These are phyloP conservation scores for Mobula hypostoma DNA, from an alignment of 2,113 vertebrate genomes.

Conservation along the genomic window DNA sequence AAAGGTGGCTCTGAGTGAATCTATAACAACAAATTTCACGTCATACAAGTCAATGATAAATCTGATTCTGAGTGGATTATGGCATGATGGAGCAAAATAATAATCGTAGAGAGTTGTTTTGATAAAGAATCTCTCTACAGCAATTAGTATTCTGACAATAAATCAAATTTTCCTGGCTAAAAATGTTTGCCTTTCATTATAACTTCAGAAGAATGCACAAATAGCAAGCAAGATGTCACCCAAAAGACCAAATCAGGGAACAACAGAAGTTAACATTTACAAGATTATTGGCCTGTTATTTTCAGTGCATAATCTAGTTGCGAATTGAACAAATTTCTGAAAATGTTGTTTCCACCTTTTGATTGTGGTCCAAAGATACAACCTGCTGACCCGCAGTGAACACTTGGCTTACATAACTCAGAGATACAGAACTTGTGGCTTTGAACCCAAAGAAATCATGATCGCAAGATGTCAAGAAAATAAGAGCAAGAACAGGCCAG, in stretches of 20 bases:
- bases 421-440: too few relatives aligned
- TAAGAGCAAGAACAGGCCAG: too few relatives aligned
- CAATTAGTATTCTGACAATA: neutral
- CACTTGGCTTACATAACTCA: neutral
- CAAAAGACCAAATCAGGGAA: neutral
- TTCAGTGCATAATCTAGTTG: neutral
- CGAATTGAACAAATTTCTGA: neutral
- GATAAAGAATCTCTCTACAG: neutral
- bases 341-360: neutral
- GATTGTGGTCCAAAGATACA: neutral
- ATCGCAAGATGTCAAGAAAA: neutral
- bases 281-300: neutral
- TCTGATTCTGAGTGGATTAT: neutral
- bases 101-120: neutral
- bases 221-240: neutral
- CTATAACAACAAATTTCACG: too few relatives aligned
- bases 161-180: neutral
- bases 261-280: neutral
- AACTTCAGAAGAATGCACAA: neutral
- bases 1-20: too few relatives aligned
- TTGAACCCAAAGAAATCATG: neutral
- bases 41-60: too few relatives aligned
- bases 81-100: neutral
- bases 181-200: neutral
- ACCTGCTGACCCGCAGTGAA: neutral